Evolutionary conservation across 30 jellyfish, hydroid and myxozoan genomes (phyloP), one percentile per base, ranked within the genome.

Genomic region (Rhopilema esculentum): DNA sequence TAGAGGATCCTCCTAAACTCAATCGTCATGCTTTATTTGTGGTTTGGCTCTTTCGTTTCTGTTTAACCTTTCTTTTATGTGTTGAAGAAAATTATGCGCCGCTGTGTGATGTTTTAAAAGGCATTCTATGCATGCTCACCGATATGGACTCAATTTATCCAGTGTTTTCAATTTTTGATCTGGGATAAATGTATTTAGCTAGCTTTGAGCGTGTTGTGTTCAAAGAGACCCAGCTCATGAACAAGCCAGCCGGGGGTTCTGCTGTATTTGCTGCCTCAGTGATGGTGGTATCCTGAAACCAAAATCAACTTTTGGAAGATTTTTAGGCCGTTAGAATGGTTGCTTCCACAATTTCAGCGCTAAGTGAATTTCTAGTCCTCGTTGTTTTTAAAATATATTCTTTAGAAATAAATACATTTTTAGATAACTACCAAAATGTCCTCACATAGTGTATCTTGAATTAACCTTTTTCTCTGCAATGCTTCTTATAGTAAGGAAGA

Each of bases 91-190:
- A 16, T 49, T 52, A 68, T 20, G 30, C 33, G 65, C 26, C 88
- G 40, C 78, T 27, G 78, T 78, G 79, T 23, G 88, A 78, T 27
- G 48, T 78, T 78, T 78, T 78, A 62, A 78, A 78, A 48, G 48
- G 31, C 77, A 78, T 78, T 78, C 88, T 29, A 78, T 78, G 33
- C 27, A 69, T 40, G 79, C 65, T 52, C 65, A 78, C 88, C 77
- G 88, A 68, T 76, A 57, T 73, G 79, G 33, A 62, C 49, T 32
- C 4, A 50, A 78, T 78, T 78, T 78, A 21, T 49, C 79, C 76
- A 17, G 29, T 78, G 76, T 78, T 61, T 27, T 52, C 77, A 50
- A 27, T 19, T 48, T 26, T 75, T 75, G 78, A 53, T 57, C 77
- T 29, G 25, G 66, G 88, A 52, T 78, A 65, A 78, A 62, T 69